Evolutionary conservation across 2,888 invertebrate genomes (phyloP).

Genomic region (Trichacis sp.): DNA sequence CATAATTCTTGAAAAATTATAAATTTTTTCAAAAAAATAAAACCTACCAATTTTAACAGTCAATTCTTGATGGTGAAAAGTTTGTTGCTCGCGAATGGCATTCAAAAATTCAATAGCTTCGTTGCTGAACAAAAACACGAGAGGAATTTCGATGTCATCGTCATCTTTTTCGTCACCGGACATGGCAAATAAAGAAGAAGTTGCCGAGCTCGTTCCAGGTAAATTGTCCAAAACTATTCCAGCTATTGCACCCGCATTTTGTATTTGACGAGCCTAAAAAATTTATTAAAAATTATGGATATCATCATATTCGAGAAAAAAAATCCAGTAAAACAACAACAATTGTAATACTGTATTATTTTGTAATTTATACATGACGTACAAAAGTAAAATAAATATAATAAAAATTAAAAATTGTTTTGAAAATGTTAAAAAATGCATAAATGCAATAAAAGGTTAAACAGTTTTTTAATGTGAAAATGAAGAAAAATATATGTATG

Average conservation of each 20-base stretch:
- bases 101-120: slow-evolving; percentile 80
- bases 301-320: too few species aligned
- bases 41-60: slow-evolving; percentile 60
- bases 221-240: slow-evolving; percentile 90
- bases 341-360: too few species aligned
- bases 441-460: too few species aligned
- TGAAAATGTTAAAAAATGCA: too few species aligned
- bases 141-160: slow-evolving; percentile 87
- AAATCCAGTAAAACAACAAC: too few species aligned
- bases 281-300: slow-evolving; percentile 6
- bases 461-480: too few species aligned
- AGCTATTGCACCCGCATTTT: slow-evolving; percentile 84
- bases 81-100: slow-evolving; percentile 67
- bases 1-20: too few species aligned
- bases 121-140: slow-evolving; percentile 88
- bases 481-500: too few species aligned
- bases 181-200: slow-evolving; percentile 93
- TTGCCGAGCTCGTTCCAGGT: slow-evolving; percentile 79
- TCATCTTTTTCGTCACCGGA: slow-evolving; percentile 85
- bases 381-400: too few species aligned
- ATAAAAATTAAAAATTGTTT: too few species aligned
- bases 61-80: slow-evolving; percentile 44
- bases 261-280: slow-evolving; percentile 79
- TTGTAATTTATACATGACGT: too few species aligned
- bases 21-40: too few species aligned